phyloP scores from a whole-genome alignment of 2,113 vertebrate genomes.

The Cinclus mexicanus region DNA sequence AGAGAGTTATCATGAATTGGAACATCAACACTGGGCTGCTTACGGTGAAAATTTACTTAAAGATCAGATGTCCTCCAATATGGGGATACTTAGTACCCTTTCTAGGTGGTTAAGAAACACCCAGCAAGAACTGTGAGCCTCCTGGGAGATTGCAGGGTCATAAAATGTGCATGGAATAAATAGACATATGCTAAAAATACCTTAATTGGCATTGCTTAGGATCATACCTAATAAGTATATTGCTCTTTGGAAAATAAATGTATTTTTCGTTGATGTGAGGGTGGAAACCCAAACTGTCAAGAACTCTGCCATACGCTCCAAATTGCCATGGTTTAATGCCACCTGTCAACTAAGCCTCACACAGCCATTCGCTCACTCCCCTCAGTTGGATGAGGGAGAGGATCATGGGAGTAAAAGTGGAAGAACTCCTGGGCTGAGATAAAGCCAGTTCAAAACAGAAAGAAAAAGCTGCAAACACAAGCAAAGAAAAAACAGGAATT shows the following conservation, averaged over 20 bases:
- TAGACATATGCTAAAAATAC: neutral
- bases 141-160: accelerated
- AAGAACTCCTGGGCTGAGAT: neutral
- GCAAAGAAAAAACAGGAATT: neutral
- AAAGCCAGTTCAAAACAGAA: neutral
- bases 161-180: neutral
- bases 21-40: neutral
- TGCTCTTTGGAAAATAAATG: neutral
- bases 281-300: neutral
- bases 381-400: neutral
- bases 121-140: neutral
- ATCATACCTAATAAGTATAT: neutral
- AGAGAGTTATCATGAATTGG: neutral
- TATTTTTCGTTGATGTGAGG: neutral
- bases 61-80: neutral
- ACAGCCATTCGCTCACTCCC: accelerated
- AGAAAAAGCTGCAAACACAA: neutral
- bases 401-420: neutral
- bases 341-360: neutral
- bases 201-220: neutral
- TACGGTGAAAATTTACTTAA: neutral
- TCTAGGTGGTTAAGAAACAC: neutral
- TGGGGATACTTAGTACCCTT: neutral
- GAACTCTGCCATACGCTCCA: neutral
- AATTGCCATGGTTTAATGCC: neutral